A percentile compares a stretch with the other conserved stretches of the same genome.
phyloP scores from a whole-genome alignment of 2,113 vertebrate species.

The Perca flavescens region DNA sequence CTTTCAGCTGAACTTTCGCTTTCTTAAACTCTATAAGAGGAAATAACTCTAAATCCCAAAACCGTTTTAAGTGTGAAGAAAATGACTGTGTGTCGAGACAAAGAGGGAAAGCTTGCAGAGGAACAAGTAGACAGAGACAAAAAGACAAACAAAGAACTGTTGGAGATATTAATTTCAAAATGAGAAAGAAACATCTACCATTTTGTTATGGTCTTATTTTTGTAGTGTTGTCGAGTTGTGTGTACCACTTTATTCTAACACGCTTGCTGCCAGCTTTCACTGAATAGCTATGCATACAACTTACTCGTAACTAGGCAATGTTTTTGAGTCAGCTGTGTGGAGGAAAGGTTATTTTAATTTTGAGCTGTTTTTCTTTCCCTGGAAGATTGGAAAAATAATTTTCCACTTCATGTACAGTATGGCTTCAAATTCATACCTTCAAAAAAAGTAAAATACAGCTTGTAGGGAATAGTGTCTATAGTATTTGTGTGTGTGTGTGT shows the following conservation, averaged over 20 bases:
- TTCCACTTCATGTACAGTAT: background rate
- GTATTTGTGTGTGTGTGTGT: constrained; percentile 2
- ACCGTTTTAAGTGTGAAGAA: background rate
- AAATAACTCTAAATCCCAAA: constrained; percentile 33
- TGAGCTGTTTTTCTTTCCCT: constrained; percentile 47
- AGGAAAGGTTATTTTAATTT: constrained; percentile 43
- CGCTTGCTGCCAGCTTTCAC: constrained; percentile 19
- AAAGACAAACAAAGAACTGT: background rate
- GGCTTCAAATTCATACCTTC: constrained; percentile 1
- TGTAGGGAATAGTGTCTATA: background rate
- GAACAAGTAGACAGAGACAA: background rate
- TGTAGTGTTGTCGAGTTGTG: background rate
- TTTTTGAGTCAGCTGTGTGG: constrained; percentile 34
- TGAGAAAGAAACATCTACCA: background rate
- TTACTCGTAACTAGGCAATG: constrained; percentile 39
- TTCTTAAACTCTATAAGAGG: constrained; percentile 12
- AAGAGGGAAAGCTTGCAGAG: constrained; percentile 3
- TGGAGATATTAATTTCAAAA: background rate
- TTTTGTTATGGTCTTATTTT: constrained; percentile 27
- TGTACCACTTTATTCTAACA: background rate
- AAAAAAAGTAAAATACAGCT: background rate
- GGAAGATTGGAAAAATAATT: constrained; percentile 30
- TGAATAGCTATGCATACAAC: constrained; percentile 17
- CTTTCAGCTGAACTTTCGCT: constrained; percentile 23
- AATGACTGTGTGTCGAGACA: background rate